Base-by-base conservation (phyloP, 2,888 invertebrate genomes). In the Steromphala cineraria region DNA sequence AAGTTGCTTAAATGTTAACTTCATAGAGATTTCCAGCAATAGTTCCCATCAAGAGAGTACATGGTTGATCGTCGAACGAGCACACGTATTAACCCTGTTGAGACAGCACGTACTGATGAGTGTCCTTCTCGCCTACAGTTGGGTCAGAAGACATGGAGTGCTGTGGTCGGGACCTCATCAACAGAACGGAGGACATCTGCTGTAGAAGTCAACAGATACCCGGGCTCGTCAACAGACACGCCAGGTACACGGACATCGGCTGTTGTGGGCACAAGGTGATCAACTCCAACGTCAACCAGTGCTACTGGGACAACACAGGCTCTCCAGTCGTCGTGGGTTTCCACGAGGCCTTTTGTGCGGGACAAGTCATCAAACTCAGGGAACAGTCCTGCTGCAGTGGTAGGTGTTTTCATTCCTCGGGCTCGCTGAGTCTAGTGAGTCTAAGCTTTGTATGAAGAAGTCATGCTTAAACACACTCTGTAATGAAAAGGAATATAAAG, bases 301-400 rank as follows among this genome's bases (percentile, higher is more conserved):
- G 71, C n/a, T 36, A n/a, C 71, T 40, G 46, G 71, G 15, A 46
- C 36, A 19, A 74, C 17, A 10, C n/a, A 40, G 19, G 46, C 40
- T 1, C 28, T 5, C 76, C 31, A 17, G 2, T n/a, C 19, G 13
- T 53, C 19, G 36, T 55, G 53, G 21, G 17, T 7, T 10, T 3
- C 15, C 8, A 19, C 17, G 1, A 52, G 24, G 46, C 19, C 15
- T 19, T 21, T 13, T 78, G 78, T 67, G 78, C 40, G 8, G 52
- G 19, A 8, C 15, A 46, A 5, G 28, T 31, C 46, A 78, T 78
- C 46, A n/a, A 62, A 2, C 67, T 52, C 56, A 2, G n/a, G 0
- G 28, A 67, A 52, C 36, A 78, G 13, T 21, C 67, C n/a, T 78
- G 78, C 10, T 78, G 78, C 67, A 24, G 36, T 7, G 78, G 78